Percentiles rank a stretch among this genome's conserved stretches.
phyloP scores from a whole-genome alignment of 2,888 invertebrate genomes.

The Ophion costatus region DNA sequence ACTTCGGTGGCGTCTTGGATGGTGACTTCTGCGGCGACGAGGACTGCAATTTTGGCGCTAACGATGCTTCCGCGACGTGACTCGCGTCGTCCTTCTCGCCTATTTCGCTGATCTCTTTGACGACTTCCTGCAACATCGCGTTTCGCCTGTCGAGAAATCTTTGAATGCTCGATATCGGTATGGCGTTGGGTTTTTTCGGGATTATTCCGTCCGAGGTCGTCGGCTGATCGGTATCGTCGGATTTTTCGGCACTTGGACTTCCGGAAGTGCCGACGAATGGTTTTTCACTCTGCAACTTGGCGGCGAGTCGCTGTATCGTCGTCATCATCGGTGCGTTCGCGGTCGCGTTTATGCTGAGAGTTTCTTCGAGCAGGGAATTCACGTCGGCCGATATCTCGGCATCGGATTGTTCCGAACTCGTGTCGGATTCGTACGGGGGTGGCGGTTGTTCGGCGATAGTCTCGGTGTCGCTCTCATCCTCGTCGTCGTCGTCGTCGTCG shows the following conservation, averaged over 20 bases:
- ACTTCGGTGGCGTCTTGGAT: neutral
- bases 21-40: neutral
- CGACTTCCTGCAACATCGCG: conserved; percentile 69
- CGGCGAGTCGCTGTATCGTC: conserved; percentile 81
- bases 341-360: conserved; percentile 73
- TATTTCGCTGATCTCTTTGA: conserved; percentile 52
- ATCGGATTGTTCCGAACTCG: conserved; percentile 78
- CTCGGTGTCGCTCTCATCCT: conserved; percentile 70
- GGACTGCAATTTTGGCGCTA: neutral
- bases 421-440: conserved; percentile 75
- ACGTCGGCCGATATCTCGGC: conserved; percentile 76
- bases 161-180: conserved; percentile 68
- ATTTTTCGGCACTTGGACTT: conserved; percentile 15
- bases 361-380: conserved; percentile 77
- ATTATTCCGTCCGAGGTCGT: conserved; percentile 52
- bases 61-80: neutral
- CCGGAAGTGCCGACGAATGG: conserved; percentile 40
- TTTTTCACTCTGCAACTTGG: conserved; percentile 78
- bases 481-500: conserved; percentile 67
- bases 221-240: conserved; percentile 39
- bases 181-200: conserved; percentile 70
- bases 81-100: conserved; percentile 26
- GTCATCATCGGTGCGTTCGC: conserved; percentile 78
- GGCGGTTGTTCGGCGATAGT: conserved; percentile 43
- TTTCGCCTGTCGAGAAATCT: conserved; percentile 63